Evolutionary conservation across 2,113 vertebrate genomes (phyloP).

Genomic region (Periophthalmodon schlosseri): DNA sequence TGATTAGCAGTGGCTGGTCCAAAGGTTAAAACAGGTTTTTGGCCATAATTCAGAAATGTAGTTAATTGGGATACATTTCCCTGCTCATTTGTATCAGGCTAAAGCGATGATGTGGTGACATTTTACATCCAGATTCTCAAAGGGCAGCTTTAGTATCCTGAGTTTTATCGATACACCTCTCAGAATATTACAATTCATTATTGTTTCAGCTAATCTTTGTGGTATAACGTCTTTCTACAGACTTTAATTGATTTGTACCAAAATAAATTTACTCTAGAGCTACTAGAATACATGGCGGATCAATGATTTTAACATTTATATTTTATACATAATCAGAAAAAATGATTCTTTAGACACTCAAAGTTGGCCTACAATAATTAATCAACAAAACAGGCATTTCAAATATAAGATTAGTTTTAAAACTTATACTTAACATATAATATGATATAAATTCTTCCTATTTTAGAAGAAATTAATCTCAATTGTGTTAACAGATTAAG

Average conservation of each 20-base stretch:
- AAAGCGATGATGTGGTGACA: slow-evolving; percentile 10
- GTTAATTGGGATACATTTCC: slow-evolving; percentile 7
- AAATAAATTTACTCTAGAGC: background rate
- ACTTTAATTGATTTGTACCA: background rate
- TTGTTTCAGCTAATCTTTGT: background rate
- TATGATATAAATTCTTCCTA: background rate
- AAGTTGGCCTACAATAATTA: too few species aligned
- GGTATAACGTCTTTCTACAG: background rate
- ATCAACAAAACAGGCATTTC: too few species aligned
- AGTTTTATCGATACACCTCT: background rate
- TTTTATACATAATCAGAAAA: too few species aligned
- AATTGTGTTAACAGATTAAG: background rate
- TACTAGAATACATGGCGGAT: background rate
- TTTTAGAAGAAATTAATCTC: background rate
- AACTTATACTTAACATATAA: background rate
- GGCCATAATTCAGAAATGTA: slow-evolving; percentile 5
- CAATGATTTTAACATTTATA: background rate
- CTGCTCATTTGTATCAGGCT: slow-evolving; percentile 3
- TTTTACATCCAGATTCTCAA: slow-evolving; percentile 7
- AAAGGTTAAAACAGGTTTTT: slow-evolving; percentile 10
- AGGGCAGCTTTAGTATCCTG: slow-evolving; percentile 1
- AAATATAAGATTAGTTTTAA: background rate
- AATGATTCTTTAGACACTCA: too few species aligned
- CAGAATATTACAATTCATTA: background rate
- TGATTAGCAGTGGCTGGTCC: slow-evolving; percentile 8